Evolutionary conservation across 2,888 invertebrate species (phyloP), one percentile per base, ranked within the genome.

Genomic region (Erebia aethiops): DNA sequence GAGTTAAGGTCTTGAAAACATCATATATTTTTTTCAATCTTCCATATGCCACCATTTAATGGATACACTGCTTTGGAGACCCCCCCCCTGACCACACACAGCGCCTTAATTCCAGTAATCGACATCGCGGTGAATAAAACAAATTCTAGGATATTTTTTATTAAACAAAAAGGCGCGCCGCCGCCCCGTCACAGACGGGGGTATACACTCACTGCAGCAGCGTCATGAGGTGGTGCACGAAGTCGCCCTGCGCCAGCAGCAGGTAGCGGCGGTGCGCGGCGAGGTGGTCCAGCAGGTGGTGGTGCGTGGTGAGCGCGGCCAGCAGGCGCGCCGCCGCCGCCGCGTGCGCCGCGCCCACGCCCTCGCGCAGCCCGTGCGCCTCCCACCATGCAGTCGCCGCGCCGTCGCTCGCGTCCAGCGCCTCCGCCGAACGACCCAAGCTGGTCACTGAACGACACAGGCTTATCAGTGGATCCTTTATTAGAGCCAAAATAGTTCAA

Each of bases 211-310:
- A 98, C 98, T 97, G 97, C 75, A 99, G 90, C 73, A 98, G 94
- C 80, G 98, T 98, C 95, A 99, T 97, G 68, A 99, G 95, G 83
- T 98, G 97, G 82, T 97, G 96, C 80, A 98, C 98, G 88, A 99
- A 99, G 92, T 99, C 99, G 0, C 99, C 99, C 93, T 99, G 99
- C 14, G 98, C 98, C 14, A 99, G 95, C 69, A 99, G 94, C 81
- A 99, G 92, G 90, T 98, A 99, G 72, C 97, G 95, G 75, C 98
- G 95, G 89, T 99, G 96, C 26, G 98, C 98, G 81, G 97, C 96
- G 67, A 99, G 94, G 91, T 99, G 99, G 86, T 98, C 97, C 80
- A 98, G 94, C 75, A 99, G 94, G 82, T 97, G 96, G 91, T 98
- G 98, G 79, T 98, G 97, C 76, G 97, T 95, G 79, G 96, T 96